phyloP scores from a whole-genome alignment of 2,888 invertebrate genomes.

The Brassicogethes aeneus region DNA sequence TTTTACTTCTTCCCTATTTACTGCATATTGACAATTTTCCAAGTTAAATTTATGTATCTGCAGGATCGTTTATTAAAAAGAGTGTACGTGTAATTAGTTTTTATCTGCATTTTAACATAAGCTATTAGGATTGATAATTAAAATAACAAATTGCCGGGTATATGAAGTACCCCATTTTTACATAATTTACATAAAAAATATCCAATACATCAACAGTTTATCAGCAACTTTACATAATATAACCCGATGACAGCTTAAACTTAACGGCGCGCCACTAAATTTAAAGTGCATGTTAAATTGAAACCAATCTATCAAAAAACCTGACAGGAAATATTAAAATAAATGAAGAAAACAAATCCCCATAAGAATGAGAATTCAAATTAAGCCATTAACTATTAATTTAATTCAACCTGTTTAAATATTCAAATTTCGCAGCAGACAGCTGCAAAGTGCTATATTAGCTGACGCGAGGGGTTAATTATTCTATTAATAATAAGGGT shows the following conservation, averaged over 20 bases:
- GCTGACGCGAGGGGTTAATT: constrained; percentile 11
- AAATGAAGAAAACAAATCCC: constrained; percentile 17
- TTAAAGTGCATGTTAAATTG: constrained; percentile 5
- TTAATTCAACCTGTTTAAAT: constrained; percentile 28
- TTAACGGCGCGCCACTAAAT: constrained; percentile 2
- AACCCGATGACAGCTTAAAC: constrained; percentile 9
- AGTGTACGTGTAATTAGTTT: too few relatives aligned
- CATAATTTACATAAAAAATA: background rate
- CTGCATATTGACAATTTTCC: background rate
- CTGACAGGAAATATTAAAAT: constrained; percentile 18
- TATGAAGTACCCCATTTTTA: background rate
- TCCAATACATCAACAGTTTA: background rate
- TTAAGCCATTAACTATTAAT: constrained; percentile 24
- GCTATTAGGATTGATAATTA: too few relatives aligned
- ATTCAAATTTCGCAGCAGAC: constrained; percentile 29
- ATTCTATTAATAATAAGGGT: constrained; percentile 1
- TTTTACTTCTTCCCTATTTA: background rate
- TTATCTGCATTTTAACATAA: too few relatives aligned
- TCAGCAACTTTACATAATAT: constrained; percentile 11
- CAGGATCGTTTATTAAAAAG: too few relatives aligned
- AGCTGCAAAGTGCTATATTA: constrained; percentile 19
- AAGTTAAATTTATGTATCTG: too few relatives aligned
- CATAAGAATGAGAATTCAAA: constrained; percentile 24
- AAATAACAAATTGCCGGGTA: too few relatives aligned
- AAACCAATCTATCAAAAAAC: constrained; percentile 17